phyloP scores from a whole-genome alignment of 2,888 invertebrate species.

The Timema cristinae region DNA sequence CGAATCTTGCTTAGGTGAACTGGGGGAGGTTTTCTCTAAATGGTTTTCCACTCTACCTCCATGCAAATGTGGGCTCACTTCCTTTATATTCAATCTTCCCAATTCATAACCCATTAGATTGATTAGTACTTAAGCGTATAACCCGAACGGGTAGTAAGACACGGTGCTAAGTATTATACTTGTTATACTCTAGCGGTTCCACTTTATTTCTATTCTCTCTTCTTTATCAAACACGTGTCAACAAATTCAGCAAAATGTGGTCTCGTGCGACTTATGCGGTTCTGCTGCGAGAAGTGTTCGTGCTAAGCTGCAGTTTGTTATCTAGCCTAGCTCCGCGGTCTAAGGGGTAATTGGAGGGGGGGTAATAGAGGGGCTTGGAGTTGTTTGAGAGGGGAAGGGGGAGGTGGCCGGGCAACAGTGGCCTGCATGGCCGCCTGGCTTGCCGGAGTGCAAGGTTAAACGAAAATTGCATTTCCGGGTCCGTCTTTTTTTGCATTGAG shows the following conservation, averaged over 20 bases:
- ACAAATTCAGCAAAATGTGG: background rate
- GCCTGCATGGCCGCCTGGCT: background rate
- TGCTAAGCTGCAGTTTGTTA: background rate
- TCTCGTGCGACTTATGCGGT: background rate
- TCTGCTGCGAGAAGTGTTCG: background rate
- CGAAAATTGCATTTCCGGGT: constrained; percentile 27
- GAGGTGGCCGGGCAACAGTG: background rate
- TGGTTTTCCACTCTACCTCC: too few relatives aligned
- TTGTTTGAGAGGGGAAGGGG: background rate
- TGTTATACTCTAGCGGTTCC: background rate
- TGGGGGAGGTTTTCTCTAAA: too few relatives aligned
- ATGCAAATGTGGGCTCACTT: too few relatives aligned
- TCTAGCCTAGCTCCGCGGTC: background rate
- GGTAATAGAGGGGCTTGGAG: too few relatives aligned
- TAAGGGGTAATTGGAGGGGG: background rate
- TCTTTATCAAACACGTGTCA: background rate
- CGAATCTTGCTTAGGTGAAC: too few relatives aligned
- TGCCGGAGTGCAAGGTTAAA: constrained; percentile 21
- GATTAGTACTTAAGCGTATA: too few relatives aligned
- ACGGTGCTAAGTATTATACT: too few relatives aligned
- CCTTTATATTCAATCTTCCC: too few relatives aligned
- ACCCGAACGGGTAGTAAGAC: too few relatives aligned
- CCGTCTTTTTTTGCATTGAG: constrained; percentile 10
- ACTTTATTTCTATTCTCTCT: background rate
- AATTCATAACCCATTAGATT: too few relatives aligned